Evolutionary conservation across 2,888 invertebrate genomes (phyloP).

Genomic region (Alsophila aescularia): DNA sequence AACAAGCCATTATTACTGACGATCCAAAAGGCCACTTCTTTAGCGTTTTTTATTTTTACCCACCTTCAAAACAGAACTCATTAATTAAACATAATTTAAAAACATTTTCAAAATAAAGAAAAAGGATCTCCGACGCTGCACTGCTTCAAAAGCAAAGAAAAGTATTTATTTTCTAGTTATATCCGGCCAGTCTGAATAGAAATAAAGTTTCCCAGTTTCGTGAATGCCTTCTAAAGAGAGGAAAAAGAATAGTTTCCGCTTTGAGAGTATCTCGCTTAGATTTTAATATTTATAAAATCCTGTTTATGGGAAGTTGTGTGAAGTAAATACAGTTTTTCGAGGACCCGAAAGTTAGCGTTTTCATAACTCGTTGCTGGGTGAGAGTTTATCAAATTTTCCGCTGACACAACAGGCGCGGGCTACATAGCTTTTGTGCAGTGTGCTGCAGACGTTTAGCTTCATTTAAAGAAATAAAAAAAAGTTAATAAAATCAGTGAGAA

Average conservation of each 20-base stretch:
- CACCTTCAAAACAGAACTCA: not conserved
- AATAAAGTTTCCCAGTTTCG: constrained; percentile 44
- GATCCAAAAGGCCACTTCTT: too few species aligned
- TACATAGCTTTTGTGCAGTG: constrained; percentile 16
- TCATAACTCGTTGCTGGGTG: constrained; percentile 76
- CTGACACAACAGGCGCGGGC: constrained; percentile 62
- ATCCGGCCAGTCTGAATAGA: constrained; percentile 32
- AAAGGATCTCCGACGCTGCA: not conserved
- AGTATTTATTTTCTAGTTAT: constrained; percentile 34
- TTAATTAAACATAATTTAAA: not conserved
- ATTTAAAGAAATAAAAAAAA: not conserved
- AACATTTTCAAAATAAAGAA: not conserved
- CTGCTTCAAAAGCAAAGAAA: constrained; percentile 18
- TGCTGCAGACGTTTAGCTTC: not conserved
- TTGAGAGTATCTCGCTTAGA: constrained; percentile 63
- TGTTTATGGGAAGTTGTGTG: constrained; percentile 67
- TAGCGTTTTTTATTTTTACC: too few species aligned
- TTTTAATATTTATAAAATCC: constrained; percentile 76
- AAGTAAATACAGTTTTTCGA: constrained; percentile 67
- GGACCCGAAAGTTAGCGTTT: constrained; percentile 74
- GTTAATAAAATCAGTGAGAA: too few species aligned
- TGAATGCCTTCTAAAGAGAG: constrained; percentile 58
- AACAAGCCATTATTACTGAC: too few species aligned
- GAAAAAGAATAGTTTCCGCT: constrained; percentile 63
- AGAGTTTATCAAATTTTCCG: constrained; percentile 73